Evolutionary conservation across 2,113 vertebrate genomes (phyloP), one percentile per base, ranked within the genome.

Genomic region (Cygnus atratus): DNA sequence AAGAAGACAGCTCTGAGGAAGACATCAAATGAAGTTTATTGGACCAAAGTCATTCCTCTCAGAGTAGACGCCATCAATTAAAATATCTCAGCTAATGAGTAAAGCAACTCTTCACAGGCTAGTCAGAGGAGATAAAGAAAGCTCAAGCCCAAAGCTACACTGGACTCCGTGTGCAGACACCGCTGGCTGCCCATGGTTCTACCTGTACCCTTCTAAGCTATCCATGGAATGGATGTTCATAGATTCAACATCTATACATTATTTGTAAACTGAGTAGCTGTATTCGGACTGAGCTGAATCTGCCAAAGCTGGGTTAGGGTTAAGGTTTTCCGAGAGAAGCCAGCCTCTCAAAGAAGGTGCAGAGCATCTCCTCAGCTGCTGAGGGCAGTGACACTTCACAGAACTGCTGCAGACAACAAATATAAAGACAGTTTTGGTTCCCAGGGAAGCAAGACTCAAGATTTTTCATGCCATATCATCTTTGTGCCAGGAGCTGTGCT

Each of bases 371-470:
- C 65, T 86, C 63, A 50, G 92, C 87, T 88, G 89, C 0, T 1
- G 91, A 96, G 72, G 33, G 58, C 87, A 90, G 25, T 1, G 1
- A 59, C 76, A 59, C 62, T 41, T 33, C 63, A 19, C 65, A 37
- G 46, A 92, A 3, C 37, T 79, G 74, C 19, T 17, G 16, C 80
- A 81, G 62, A 55, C 50, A 79, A 48, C 84, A 88, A 61, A 90
- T 94, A 66, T n/a, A 58, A 91, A 93, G 80, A 52, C 21, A 46
- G 22, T 54, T 95, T 57, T 71, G 58, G 84, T 46, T 88, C 93
- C 93, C 87, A 44, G 15, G 62, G 82, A 83, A 92, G 67, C 29
- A 87, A 83, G 87, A 72, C 1, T 3, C 14, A 19, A 35, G 54
- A 26, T 48, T 70, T 80, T 75, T 81, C 73, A 33, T 81, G 68